Percentiles rank a stretch among this genome's conserved stretches.
These are phyloP conservation scores for Masnerella sp. DNA, from an alignment of 2,888 invertebrate species.

Conservation along the genomic window DNA sequence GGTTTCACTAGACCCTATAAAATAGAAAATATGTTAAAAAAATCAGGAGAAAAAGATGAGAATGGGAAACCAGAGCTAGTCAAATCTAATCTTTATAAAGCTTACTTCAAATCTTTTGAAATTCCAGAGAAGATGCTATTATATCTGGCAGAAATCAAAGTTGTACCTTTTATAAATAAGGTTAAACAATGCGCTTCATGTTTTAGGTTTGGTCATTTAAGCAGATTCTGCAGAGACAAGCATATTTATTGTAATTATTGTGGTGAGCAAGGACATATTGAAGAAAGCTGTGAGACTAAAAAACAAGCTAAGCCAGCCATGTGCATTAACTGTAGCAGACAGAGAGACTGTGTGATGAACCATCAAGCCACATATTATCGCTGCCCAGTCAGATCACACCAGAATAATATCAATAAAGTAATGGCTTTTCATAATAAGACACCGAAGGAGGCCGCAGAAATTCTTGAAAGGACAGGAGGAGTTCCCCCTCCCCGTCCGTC, in stretches of 20 bases:
- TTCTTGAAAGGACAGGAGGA: too few relatives aligned
- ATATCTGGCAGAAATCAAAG: background rate
- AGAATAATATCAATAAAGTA: slow-evolving; percentile 2
- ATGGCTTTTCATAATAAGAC: slow-evolving; percentile 4
- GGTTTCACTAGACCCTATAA: too few relatives aligned
- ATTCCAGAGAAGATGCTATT: background rate
- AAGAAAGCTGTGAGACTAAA: background rate
- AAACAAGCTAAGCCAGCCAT: background rate
- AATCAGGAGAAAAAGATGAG: too few relatives aligned
- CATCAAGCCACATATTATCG: background rate
- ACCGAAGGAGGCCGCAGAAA: background rate
- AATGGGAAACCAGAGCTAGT: too few relatives aligned
- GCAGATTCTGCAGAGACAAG: background rate
- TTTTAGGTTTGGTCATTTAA: background rate
- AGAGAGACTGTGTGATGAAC: background rate
- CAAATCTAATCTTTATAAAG: too few relatives aligned
- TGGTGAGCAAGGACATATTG: background rate
- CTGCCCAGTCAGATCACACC: background rate
- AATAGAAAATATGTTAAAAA: too few relatives aligned
- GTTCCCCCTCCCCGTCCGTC: too few relatives aligned
- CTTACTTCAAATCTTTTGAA: background rate
- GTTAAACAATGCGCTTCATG: background rate
- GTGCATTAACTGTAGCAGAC: slow-evolving; percentile 5
- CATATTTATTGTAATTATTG: slow-evolving; percentile 1
- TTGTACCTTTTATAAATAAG: background rate